A percentile compares a stretch with the other conserved stretches of the same genome.
Evolutionary conservation across 2,797 vertebrate genomes (phyloP).

Genomic region (Hyperoplus lanceolatus): DNA sequence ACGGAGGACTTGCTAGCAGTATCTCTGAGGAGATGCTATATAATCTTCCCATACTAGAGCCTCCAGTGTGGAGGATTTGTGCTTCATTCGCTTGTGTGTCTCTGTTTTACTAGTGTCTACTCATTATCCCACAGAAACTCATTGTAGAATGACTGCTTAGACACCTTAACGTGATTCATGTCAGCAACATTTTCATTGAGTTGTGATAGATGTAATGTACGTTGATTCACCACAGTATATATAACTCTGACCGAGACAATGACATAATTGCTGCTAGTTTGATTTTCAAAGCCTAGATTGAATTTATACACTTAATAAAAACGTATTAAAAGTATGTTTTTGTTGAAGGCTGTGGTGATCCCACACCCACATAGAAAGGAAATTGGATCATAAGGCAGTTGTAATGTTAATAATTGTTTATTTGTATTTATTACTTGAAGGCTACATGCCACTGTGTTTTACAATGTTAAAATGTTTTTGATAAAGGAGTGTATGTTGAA

Average conservation of each 20-base stretch:
- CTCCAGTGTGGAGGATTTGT: slow-evolving; percentile 2
- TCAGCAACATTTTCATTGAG: neutral
- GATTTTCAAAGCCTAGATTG: too few species aligned
- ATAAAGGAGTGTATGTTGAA: too few species aligned
- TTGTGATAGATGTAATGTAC: neutral
- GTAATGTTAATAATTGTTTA: too few species aligned
- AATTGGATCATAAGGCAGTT: too few species aligned
- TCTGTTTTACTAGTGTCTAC: slow-evolving; percentile 3
- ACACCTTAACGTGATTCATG: neutral
- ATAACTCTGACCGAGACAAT: neutral
- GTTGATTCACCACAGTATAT: neutral
- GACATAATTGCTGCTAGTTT: too few species aligned
- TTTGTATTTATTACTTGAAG: too few species aligned
- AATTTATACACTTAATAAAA: too few species aligned
- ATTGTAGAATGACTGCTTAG: neutral
- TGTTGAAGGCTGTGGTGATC: too few species aligned
- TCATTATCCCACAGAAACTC: slow-evolving; percentile 1
- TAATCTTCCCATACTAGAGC: slow-evolving; percentile 25
- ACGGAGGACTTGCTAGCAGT: slow-evolving; percentile 28
- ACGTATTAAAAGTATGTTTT: too few species aligned
- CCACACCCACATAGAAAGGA: too few species aligned
- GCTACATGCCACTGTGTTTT: too few species aligned
- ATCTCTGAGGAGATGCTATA: slow-evolving; percentile 31
- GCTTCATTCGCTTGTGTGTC: slow-evolving; percentile 9
- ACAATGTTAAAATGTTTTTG: too few species aligned